Percentiles rank a stretch among this genome's conserved stretches.
phyloP scores from a whole-genome alignment of 64 coral and sea anemone genomes.

The Pachyseris speciosa region DNA sequence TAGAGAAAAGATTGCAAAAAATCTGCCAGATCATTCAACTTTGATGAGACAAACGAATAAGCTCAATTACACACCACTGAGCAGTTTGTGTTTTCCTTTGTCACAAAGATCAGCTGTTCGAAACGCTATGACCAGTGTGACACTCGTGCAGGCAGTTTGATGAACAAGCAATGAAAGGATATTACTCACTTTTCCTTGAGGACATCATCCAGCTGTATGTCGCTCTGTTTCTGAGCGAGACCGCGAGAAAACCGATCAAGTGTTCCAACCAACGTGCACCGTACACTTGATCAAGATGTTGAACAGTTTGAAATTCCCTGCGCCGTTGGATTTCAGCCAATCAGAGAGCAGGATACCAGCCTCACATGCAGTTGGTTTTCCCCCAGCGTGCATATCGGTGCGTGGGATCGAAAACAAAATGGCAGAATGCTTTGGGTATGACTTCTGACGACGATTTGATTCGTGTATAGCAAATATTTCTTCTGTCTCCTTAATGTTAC shows the following conservation, averaged over 20 bases:
- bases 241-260: conserved; percentile 3
- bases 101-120: too few relatives aligned
- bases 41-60: neutral
- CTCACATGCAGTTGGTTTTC: neutral
- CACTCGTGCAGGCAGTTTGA: neutral
- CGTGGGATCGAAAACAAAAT: neutral
- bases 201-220: neutral
- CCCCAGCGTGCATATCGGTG: neutral
- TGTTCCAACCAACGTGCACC: conserved; percentile 42
- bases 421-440: neutral
- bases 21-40: too few relatives aligned
- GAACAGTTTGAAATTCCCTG: conserved; percentile 60
- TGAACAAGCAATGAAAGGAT: neutral
- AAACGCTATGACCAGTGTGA: neutral
- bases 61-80: neutral
- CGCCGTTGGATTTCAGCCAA: conserved; percentile 52
- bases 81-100: too few relatives aligned
- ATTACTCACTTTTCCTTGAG: conserved; percentile 17
- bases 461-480: neutral
- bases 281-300: conserved; percentile 39
- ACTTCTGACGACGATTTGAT: neutral
- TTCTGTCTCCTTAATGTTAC: neutral
- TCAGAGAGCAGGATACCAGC: conserved; percentile 14
- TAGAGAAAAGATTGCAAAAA: too few relatives aligned
- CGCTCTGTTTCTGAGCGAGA: neutral